Percentiles rank a stretch among this genome's conserved stretches.
Conservation (phyloP, 2,797 vertebrate genomes). For the Coreius guichenoti region DNA sequence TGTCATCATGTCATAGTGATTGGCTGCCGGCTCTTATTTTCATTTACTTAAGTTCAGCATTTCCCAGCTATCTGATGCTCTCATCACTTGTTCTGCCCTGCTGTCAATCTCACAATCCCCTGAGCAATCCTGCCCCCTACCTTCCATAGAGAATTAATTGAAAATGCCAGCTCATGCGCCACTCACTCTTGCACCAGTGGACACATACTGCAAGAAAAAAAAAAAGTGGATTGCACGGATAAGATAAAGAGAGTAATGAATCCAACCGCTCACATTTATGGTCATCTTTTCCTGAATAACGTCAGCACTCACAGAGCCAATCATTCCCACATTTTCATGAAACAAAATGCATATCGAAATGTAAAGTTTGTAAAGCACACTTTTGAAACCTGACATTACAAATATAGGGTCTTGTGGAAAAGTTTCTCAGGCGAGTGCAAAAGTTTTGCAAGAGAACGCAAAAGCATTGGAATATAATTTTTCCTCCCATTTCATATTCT, state of each 20-base stretch:
- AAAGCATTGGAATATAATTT: not conserved
- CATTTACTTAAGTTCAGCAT: not conserved
- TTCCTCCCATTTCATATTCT: no score
- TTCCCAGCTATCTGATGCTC: not conserved
- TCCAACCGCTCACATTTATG: not conserved
- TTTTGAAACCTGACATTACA: not conserved
- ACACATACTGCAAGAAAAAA: not conserved
- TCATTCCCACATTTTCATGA: not conserved
- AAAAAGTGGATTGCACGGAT: not conserved
- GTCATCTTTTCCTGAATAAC: not conserved
- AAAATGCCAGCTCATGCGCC: conserved; percentile 7
- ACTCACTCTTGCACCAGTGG: not conserved
- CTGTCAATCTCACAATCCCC: not conserved
- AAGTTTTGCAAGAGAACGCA: not conserved
- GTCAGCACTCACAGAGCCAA: not conserved
- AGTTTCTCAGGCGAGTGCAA: not conserved
- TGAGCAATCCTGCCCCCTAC: not conserved
- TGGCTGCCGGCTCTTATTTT: not conserved
- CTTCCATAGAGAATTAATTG: conserved; percentile 9
- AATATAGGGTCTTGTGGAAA: not conserved
- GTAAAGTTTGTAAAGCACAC: not conserved
- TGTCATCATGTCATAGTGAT: not conserved
- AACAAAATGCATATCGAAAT: not conserved
- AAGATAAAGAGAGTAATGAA: not conserved
- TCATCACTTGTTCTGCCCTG: not conserved